These are phyloP conservation scores for Plebejus melissa DNA, from an alignment of 2,888 invertebrate species.

Conservation along the genomic window DNA sequence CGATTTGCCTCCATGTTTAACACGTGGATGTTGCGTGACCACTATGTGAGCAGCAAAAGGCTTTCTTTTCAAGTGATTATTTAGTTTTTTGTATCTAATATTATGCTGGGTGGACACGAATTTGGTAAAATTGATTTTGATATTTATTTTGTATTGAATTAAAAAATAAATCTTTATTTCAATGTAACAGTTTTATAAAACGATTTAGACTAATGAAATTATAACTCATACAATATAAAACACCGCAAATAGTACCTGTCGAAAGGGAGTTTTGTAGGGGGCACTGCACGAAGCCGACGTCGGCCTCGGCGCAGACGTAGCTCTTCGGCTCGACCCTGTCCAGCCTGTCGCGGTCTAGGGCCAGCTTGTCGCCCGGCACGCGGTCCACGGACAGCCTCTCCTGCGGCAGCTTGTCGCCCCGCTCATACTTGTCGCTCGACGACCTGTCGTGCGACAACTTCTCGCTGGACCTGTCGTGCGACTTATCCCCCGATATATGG, in stretches of 20 bases:
- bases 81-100: no score
- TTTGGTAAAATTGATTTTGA: no score
- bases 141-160: no score
- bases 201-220: no score
- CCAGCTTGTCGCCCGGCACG: slow-evolving; percentile 48
- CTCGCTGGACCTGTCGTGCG: slow-evolving; percentile 46
- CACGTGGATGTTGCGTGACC: no score
- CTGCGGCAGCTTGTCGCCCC: slow-evolving; percentile 36
- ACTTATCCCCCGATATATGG: slow-evolving; percentile 42
- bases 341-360: slow-evolving; percentile 44
- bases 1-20: no score
- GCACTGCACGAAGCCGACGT: slow-evolving; percentile 57
- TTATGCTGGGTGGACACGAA: no score
- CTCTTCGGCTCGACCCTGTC: slow-evolving; percentile 44
- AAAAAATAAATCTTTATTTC: no score
- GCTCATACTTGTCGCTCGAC: slow-evolving; percentile 39
- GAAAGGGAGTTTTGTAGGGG: slow-evolving; percentile 40
- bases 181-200: no score
- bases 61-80: no score
- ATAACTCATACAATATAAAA: not conserved
- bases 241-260: slow-evolving; percentile 49
- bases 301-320: slow-evolving; percentile 65
- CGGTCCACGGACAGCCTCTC: slow-evolving; percentile 39
- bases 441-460: slow-evolving; percentile 40
- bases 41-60: no score